Base-by-base conservation (phyloP, 1,140 invertebrate genomes). In the Apis florea region DNA sequence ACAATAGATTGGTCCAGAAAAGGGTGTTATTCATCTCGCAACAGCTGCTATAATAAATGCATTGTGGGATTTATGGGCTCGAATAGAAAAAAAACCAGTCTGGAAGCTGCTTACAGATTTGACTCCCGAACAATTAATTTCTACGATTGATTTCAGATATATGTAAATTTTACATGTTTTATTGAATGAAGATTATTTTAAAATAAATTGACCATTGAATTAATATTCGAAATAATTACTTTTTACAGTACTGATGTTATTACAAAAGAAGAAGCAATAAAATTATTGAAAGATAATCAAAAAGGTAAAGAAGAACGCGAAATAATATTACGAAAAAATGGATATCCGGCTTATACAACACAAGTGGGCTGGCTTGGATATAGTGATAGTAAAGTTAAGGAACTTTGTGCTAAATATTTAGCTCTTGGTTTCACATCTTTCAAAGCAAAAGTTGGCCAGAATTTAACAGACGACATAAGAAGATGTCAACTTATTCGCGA, bases 1-100 rank as follows among this genome's bases (percentile, higher is more conserved):
- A 69, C 74, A 40, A 75, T 87, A 97, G 97, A 94, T 98, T 75
- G 98, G 98, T 13, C 98, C 98, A 47, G 98, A 98, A 91, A 98
- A 98, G 94, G 98, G 98, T 49, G 98, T 97, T 0, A 96, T 96
- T 17, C 98, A 98, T 94, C 93, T 98, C 75, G 98, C 98, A 0
- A 96, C 96, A n/a, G 97, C 97, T 5, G 98, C 97, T 12, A 95
- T 99, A 67, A 91, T 98, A 2, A 99, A 98, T 93, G 96, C 97
- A 12, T 90, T 98, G 3, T 99, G 98, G 98, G 98, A 99, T 93
- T 93, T 98, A 47, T 98, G 98, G 97, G 97, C 96, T 3, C 95
- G 96, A 89, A 94, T 97, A 1, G 96, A 98, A 90, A 94, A 95
- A 6, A 98, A 98, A 94, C 97, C 98, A 2, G 89, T 99, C 0